A percentile compares a stretch with the other conserved stretches of the same genome.
Conservation (phyloP, 2,113 vertebrate species). For the Castor canadensis region DNA sequence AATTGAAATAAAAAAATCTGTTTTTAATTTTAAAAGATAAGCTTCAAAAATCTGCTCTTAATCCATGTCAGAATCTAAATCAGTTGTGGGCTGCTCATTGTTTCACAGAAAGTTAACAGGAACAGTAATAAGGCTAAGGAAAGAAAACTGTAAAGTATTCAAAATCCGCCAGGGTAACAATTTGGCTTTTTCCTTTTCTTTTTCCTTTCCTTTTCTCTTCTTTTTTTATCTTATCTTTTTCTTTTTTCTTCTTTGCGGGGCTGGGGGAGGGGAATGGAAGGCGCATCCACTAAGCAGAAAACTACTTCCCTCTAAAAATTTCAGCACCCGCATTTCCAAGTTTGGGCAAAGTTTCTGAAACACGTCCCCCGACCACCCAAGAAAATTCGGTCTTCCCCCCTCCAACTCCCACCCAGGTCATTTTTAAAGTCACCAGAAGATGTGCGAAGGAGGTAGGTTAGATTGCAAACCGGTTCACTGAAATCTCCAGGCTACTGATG, state of each 20-base stretch:
- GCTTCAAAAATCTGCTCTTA: constrained; percentile 30
- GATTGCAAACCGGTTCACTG: neutral
- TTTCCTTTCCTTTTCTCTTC: neutral
- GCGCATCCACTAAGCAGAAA: constrained; percentile 57
- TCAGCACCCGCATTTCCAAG: constrained; percentile 76
- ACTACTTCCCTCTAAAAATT: constrained; percentile 66
- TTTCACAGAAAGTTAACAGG: constrained; percentile 56
- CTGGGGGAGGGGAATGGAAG: constrained; percentile 35
- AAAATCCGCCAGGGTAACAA: constrained; percentile 26
- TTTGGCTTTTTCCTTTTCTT: neutral
- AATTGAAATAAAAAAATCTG: constrained; percentile 42
- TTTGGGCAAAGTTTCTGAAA: constrained; percentile 81
- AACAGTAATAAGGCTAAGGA: neutral
- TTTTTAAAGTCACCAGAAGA: constrained; percentile 59
- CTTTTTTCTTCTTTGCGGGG: neutral
- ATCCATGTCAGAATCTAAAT: neutral
- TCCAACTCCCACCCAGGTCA: neutral
- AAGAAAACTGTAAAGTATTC: neutral
- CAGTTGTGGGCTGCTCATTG: constrained; percentile 1
- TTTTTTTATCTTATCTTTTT: neutral
- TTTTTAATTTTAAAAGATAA: constrained; percentile 38
- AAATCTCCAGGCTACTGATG: constrained; percentile 50
- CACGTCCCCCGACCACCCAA: constrained; percentile 55
- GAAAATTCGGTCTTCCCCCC: constrained; percentile 51
- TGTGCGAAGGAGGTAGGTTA: neutral